Percentiles rank a stretch among this genome's conserved stretches.
Evolutionary conservation across 2,888 invertebrate genomes (phyloP).

Genomic region (Coelogynopora nodosa): DNA sequence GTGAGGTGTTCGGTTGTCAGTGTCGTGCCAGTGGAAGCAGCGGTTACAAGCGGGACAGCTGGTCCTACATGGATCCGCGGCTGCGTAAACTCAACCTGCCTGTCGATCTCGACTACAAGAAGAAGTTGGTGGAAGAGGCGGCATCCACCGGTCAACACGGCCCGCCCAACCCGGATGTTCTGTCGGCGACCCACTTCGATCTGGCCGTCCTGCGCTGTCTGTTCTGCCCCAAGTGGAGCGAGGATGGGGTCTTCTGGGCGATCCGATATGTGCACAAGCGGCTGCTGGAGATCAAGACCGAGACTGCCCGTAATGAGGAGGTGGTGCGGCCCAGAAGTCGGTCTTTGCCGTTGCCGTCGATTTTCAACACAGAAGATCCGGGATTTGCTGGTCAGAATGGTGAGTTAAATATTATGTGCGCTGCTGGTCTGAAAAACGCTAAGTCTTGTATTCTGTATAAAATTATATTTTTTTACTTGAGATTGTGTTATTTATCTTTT

Average conservation of each 20-base stretch:
- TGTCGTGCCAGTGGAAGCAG: background rate
- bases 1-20: slow-evolving; percentile 35
- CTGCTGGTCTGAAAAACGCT: too few species aligned
- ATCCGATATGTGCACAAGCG: slow-evolving; percentile 67
- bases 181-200: slow-evolving; percentile 83
- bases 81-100: slow-evolving; percentile 62
- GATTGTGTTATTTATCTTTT: too few species aligned
- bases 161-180: slow-evolving; percentile 51
- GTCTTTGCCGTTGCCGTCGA: background rate
- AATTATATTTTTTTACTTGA: too few species aligned
- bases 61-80: slow-evolving; percentile 19
- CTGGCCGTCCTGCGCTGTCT: slow-evolving; percentile 90
- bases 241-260: slow-evolving; percentile 96
- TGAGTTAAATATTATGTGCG: too few species aligned
- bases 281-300: slow-evolving; percentile 70
- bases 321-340: background rate
- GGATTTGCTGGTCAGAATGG: background rate
- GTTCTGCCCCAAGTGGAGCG: slow-evolving; percentile 93
- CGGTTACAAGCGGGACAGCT: slow-evolving; percentile 27
- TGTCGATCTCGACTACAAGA: slow-evolving; percentile 75
- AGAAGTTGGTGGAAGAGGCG: slow-evolving; percentile 64
- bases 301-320: background rate
- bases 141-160: slow-evolving; percentile 50
- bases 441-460: too few species aligned
- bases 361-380: background rate